Evolutionary conservation across 2,888 invertebrate species (phyloP).

Genomic region (Catonia carolina): DNA sequence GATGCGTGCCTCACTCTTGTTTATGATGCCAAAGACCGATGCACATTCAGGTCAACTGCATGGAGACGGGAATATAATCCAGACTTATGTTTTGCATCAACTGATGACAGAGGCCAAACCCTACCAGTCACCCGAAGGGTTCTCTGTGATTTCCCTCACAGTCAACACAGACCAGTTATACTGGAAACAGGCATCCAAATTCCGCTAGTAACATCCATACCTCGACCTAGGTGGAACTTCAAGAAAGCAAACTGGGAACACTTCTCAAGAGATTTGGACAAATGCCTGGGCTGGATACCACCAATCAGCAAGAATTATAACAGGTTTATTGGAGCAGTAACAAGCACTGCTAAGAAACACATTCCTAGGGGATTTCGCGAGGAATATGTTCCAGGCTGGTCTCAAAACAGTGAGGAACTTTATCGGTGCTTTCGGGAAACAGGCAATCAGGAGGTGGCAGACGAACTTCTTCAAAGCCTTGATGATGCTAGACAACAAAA

Average conservation of each 20-base stretch:
- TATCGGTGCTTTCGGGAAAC: neutral
- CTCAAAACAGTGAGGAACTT: neutral
- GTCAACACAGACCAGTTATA: too few species aligned
- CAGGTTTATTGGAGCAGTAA: conserved; percentile 1
- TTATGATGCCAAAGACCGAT: too few species aligned
- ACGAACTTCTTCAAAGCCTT: neutral
- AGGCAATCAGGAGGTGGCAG: conserved; percentile 3
- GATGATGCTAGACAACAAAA: neutral
- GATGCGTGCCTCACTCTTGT: too few species aligned
- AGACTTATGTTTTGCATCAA: too few species aligned
- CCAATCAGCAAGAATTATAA: conserved; percentile 3
- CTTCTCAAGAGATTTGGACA: neutral
- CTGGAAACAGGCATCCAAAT: too few species aligned
- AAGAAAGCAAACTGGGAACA: neutral
- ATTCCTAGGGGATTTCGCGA: conserved; percentile 15
- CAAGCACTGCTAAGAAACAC: conserved; percentile 10
- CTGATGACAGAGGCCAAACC: too few species aligned
- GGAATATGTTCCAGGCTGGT: conserved; percentile 15
- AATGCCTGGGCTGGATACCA: neutral
- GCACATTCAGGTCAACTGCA: too few species aligned
- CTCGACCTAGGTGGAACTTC: neutral
- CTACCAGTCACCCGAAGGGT: too few species aligned
- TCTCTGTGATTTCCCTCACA: too few species aligned
- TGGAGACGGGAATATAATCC: too few species aligned
- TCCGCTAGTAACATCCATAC: too few species aligned